Percentiles rank a stretch among this genome's conserved stretches.
Conservation (phyloP, 2,888 invertebrate species). For the Aphidoletes aphidimyza region DNA sequence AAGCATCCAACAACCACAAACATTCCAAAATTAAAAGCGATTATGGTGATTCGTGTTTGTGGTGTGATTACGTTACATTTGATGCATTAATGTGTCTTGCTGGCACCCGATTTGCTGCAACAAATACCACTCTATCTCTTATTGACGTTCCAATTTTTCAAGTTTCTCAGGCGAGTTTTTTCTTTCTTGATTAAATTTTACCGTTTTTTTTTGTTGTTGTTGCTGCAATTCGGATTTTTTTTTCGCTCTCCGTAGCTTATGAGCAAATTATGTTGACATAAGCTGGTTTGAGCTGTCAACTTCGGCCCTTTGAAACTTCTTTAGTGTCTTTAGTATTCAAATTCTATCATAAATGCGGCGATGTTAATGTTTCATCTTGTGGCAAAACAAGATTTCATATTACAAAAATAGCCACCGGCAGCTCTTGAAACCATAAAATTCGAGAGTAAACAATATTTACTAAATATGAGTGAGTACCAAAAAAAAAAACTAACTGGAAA, state of each 20-base stretch:
- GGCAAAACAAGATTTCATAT: too few relatives aligned
- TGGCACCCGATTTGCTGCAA: neutral
- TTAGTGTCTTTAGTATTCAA: neutral
- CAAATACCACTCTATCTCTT: neutral
- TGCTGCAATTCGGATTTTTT: neutral
- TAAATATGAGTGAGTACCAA: too few relatives aligned
- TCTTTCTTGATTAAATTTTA: too few relatives aligned
- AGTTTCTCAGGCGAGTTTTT: too few relatives aligned
- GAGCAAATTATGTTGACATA: neutral
- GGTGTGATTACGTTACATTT: neutral
- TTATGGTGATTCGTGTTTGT: constrained; percentile 25
- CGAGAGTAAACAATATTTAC: too few relatives aligned
- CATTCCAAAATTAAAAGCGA: constrained; percentile 13
- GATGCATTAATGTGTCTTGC: neutral
- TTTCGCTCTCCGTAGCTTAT: neutral
- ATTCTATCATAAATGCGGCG: constrained; percentile 29
- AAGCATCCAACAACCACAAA: too few relatives aligned
- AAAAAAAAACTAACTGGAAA: neutral
- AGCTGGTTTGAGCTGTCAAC: neutral
- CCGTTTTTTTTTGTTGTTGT: neutral
- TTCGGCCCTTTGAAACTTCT: too few relatives aligned
- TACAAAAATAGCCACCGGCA: constrained; percentile 12
- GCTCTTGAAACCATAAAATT: too few relatives aligned
- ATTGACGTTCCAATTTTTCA: neutral
- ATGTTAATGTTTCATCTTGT: too few relatives aligned